phyloP scores from a whole-genome alignment of 2,797 vertebrate genomes.

The Liasis olivaceus region DNA sequence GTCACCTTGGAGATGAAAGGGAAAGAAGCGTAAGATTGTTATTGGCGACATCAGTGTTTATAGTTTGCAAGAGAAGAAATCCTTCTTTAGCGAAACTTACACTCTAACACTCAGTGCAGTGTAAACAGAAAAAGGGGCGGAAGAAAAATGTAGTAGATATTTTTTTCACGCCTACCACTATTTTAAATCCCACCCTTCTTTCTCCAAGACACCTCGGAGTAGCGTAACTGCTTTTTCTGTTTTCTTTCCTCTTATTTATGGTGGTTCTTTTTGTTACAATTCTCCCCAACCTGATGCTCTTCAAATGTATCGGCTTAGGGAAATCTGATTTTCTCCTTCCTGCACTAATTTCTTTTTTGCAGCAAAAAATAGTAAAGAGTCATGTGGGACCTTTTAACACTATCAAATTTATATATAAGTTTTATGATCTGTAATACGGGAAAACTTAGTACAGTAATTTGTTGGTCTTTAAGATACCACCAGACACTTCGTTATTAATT shows the following conservation, averaged over 20 bases:
- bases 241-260: background rate
- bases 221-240: background rate
- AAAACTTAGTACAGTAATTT: background rate
- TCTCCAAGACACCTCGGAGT: background rate
- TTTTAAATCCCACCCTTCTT: background rate
- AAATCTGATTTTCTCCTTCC: background rate
- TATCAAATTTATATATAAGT: background rate
- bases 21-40: background rate
- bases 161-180: background rate
- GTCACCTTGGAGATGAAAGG: background rate
- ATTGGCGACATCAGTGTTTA: background rate
- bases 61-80: background rate
- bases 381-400: background rate
- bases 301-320: background rate
- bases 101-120: background rate
- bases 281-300: background rate
- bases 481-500: background rate
- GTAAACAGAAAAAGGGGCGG: background rate
- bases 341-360: background rate
- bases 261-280: background rate
- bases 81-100: background rate
- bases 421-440: background rate
- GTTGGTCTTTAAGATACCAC: background rate
- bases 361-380: background rate
- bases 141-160: background rate